Base-by-base conservation (phyloP, 35 echinoderm and acorn worm species). In the Apostichopus californicus region DNA sequence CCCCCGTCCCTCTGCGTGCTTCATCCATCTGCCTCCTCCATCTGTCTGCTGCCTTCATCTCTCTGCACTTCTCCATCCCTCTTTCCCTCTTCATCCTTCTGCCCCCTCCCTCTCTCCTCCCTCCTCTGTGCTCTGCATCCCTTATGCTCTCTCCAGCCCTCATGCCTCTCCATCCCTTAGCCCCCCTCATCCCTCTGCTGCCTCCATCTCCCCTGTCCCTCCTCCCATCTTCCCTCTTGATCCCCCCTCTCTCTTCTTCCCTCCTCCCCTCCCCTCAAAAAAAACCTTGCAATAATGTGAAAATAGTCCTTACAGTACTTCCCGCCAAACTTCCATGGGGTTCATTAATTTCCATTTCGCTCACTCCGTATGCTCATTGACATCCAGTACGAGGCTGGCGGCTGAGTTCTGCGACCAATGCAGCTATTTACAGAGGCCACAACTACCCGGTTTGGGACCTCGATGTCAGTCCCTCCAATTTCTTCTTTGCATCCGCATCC, bases 401-500 rank as follows among this genome's bases (percentile, higher is more conserved):
- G 18, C 25, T 94, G 25, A 73, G 77, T 56, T 95, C 97, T 20
- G 92, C 55, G 9, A 72, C 97, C 6, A 99, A 99, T 72, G 57
- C 91, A 4, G 93, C 93, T 63, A 56, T 93, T 18, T 99, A 99
- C 80, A 26, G 93, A 64, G 97, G 97, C 0, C 97, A 99, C 77
- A 99, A 95, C 54, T 96, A 96, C 57, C 97, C 97, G 0, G 81
- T 99, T n/a, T 99, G 97, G 97, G 95, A 94, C 24, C 77, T 99
- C 18, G 97, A 99, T 17, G 80, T 93, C 5, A 96, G 97, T 85
- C 93, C 92, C 4, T 79, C 94, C 23, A 94, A 94, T 22, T 9
- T 95, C 8, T 99, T 94, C 72, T 99, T 99, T 89, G 95, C 93
- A 5, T 95, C 97, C 0, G 95, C 95, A 6, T 96, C 91, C 20